Evolutionary conservation across 1,140 invertebrate genomes (phyloP), one percentile per base, ranked within the genome.

Genomic region (Hyles euphorbiae): DNA sequence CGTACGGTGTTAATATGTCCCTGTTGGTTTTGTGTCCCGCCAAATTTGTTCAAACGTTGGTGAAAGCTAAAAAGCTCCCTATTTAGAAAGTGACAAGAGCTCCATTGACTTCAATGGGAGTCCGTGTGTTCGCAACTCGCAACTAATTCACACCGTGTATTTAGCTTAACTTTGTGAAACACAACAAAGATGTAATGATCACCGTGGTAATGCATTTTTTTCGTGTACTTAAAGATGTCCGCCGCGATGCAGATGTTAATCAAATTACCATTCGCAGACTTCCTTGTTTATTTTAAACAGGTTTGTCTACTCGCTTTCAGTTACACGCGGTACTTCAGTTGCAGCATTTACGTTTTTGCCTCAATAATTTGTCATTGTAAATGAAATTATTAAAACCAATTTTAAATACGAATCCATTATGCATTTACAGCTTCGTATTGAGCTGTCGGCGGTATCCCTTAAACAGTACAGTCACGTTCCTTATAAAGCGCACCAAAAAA

Each of bases 121-220:
- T 47, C 54, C 48, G 56, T 58, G 53, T 33, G 65, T 58, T 66
- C 62, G 71, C 72, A 67, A 72, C 70, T 69, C 62, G 57, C 74
- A 68, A 70, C 79, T 79, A 87, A 85, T 87, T 87, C 73, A 85
- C 84, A 87, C 82, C 66, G 71, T 65, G 72, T 78, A 70, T 84
- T 87, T 87, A 87, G 82, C 82, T 83, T 70, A 81, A 76, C 70
- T 81, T 85, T 70, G 84, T 87, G 84, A 87, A 87, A 81, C 74
- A 73, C 72, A 75, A 84, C 74, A 72, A 59, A 81, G 73, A 78
- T 67, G 74, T 84, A 87, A 84, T 87, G 76, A 84, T 83, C 74
- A 61, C 67, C 63, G 70, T 72, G 76, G 76, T 81, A 83, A 85
- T 83, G 81, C 74, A 78, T 80, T 75, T 78, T 65, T 78, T 83